A percentile compares a stretch with the other conserved stretches of the same genome.
Conservation (phyloP, 2,888 invertebrate genomes). For the Halictus quadricinctus region DNA sequence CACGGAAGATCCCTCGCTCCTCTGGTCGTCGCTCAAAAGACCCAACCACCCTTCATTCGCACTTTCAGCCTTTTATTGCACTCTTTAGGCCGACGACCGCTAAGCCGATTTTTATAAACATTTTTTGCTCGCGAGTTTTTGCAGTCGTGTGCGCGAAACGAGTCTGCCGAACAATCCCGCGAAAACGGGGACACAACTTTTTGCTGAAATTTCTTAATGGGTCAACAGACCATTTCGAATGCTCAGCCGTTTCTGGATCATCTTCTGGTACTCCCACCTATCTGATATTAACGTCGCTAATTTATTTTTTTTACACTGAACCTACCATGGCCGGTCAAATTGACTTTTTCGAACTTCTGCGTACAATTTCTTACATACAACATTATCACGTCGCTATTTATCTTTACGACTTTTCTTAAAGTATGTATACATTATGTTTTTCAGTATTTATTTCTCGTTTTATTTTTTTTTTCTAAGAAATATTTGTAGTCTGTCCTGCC, state of each 20-base stretch:
- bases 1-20: slow-evolving; percentile 22
- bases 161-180: not conserved
- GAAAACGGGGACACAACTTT: not conserved
- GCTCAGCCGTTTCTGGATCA: not conserved
- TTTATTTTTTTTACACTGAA: too few relatives aligned
- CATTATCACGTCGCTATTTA: too few relatives aligned
- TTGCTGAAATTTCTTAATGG: not conserved
- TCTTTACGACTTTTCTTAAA: too few relatives aligned
- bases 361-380: too few relatives aligned
- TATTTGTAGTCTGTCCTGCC: too few relatives aligned
- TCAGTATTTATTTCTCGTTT: too few relatives aligned
- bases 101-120: slow-evolving; percentile 6
- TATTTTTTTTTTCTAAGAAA: too few relatives aligned
- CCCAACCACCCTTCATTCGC: not conserved
- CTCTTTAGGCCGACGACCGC: not conserved
- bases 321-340: too few relatives aligned
- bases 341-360: too few relatives aligned
- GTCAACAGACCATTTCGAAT: not conserved
- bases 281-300: too few relatives aligned
- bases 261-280: too few relatives aligned
- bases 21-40: not conserved
- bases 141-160: not conserved
- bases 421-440: too few relatives aligned
- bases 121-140: not conserved
- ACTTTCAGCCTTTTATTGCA: not conserved